These are phyloP conservation scores for Cheiracanthium punctorium DNA, from an alignment of 2,888 invertebrate species.

Conservation along the genomic window DNA sequence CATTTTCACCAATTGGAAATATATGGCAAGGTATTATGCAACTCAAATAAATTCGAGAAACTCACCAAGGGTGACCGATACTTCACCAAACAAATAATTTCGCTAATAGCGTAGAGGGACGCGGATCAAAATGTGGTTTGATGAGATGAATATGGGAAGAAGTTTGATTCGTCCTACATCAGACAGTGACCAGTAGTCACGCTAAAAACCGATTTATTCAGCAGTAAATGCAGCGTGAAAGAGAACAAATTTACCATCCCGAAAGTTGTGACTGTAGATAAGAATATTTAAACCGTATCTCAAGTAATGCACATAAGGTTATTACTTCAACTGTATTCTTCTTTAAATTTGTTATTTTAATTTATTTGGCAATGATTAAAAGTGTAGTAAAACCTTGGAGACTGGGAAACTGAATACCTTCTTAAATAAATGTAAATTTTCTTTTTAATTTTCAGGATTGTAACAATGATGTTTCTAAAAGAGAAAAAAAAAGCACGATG, in stretches of 20 bases:
- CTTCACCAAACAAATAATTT: constrained; percentile 48
- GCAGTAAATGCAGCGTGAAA: constrained; percentile 1
- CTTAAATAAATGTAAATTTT: too few species aligned
- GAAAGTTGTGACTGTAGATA: neutral
- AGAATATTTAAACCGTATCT: too few species aligned
- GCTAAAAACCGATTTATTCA: constrained; percentile 18
- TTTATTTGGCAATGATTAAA: too few species aligned
- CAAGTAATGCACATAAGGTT: too few species aligned
- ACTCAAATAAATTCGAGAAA: constrained; percentile 40
- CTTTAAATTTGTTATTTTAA: too few species aligned
- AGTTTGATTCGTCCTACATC: too few species aligned
- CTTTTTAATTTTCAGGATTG: too few species aligned
- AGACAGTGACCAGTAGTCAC: constrained; percentile 2
- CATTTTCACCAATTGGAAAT: constrained; percentile 1
- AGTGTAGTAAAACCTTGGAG: too few species aligned
- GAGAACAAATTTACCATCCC: constrained; percentile 25
- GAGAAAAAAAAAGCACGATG: too few species aligned
- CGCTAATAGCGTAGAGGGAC: constrained; percentile 28
- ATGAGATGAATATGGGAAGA: neutral
- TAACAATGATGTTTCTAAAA: too few species aligned
- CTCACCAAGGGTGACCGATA: constrained; percentile 23
- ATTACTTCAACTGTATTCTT: too few species aligned
- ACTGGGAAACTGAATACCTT: too few species aligned
- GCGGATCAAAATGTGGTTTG: neutral
- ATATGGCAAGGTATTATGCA: constrained; percentile 24